These are phyloP conservation scores for Tethea ocularis DNA, from an alignment of 2,888 invertebrate species.

Conservation along the genomic window DNA sequence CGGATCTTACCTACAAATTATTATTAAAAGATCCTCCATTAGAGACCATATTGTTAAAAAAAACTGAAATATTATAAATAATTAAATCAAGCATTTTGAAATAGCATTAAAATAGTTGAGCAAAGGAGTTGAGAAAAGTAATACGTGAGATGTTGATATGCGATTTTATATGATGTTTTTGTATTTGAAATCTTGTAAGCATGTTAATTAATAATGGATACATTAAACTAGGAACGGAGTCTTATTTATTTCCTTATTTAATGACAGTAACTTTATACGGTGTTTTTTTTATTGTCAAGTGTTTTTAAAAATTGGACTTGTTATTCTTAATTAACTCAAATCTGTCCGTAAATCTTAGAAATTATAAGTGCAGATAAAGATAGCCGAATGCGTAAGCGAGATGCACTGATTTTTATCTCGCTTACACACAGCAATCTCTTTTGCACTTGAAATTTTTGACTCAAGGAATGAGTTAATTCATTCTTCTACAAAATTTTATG, in stretches of 20 bases:
- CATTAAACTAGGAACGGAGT: slow-evolving; percentile 2
- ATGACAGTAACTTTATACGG: background rate
- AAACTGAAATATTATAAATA: no score
- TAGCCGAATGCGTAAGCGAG: background rate
- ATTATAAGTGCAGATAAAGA: no score
- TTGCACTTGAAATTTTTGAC: background rate
- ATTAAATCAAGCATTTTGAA: no score
- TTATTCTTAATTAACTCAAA: no score
- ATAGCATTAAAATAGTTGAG: background rate
- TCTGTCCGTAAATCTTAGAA: no score
- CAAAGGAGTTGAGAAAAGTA: background rate
- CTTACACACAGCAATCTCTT: background rate
- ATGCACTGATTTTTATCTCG: background rate
- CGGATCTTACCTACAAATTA: no score
- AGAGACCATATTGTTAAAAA: no score
- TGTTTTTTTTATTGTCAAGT: no score
- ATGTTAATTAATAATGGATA: slow-evolving; percentile 26
- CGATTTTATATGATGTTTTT: slow-evolving; percentile 30
- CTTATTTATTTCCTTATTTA: background rate
- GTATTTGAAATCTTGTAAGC: slow-evolving; percentile 36
- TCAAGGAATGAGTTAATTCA: no score
- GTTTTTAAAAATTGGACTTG: no score
- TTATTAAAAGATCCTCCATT: no score
- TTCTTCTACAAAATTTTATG: background rate
- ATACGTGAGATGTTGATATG: slow-evolving; percentile 24